Base-by-base conservation (phyloP, 2,113 vertebrate species). In the Chaetops frenatus region DNA sequence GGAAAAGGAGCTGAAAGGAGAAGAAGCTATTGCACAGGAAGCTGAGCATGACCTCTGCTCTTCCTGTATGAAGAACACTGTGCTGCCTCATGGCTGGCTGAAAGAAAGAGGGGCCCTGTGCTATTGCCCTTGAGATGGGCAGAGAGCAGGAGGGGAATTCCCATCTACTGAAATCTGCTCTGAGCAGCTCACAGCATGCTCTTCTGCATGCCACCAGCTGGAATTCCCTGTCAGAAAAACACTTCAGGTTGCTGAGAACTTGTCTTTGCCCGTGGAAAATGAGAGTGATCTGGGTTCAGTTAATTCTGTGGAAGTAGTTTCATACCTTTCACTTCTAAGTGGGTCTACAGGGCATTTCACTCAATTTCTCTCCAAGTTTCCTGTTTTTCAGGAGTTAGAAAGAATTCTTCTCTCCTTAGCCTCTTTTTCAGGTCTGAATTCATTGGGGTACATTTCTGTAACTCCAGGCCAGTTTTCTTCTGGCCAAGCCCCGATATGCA, bases 1-100 rank as follows among this genome's bases (percentile, higher is more conserved):
- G 62, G 50, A 66, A 80, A 88, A 94, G 53, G 54, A 70, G 38
- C 3, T 31, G 77, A 87, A 85, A 87, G 66, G 54, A 78, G 48
- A 86, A 65, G 54, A 88, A 42, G 19, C 18, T 86, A 40, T 81
- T 86, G 56, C 80, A 86, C 81, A 92, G 94, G 93, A 96, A 96
- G 71, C 48, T 4, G 7, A 95, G 57, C 44, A n/a, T 27, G 28
- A 56, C 60, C 58, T 38, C 69, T 90, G 25, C n/a, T 92, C 76
- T 97, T 96, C 92, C 90, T 91, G 88, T 96, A 81, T 1, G 2
- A 90, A 91, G 42, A 92, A 23, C 67, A 62, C 51, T 24, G 47
- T 0, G 6, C 60, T 66, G 66, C 56, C 79, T 86, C 15, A 11
- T 28, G 56, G 44, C 35, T 66, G 66, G 36, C 53, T 58, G n/a